Base-by-base conservation (phyloP, 2,113 vertebrate species). In the Phocoena phocoena region DNA sequence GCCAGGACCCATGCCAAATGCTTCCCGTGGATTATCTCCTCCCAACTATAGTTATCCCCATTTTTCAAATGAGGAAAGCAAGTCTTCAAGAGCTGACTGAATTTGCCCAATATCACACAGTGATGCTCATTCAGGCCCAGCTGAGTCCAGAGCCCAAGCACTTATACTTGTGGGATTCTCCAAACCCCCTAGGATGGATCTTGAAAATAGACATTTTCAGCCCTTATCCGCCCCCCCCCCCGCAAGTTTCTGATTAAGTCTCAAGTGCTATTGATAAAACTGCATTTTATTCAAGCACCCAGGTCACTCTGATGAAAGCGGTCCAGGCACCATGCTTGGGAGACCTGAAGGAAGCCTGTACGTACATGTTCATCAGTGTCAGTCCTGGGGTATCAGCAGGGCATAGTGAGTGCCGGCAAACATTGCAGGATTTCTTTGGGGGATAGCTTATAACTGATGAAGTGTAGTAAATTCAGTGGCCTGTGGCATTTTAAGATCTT, bases 41-140 rank as follows among this genome's bases (percentile, higher is more conserved):
- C 83, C 62, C 79, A 80, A 76, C 94, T 94, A 12, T 90, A 97
- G 96, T 96, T 94, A 96, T 60, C 63, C 6, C 92, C 82, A 47
- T 88, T 88, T 90, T 92, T 96, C 65, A 95, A 88, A 84, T 55
- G 76, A 94, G 73, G 55, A 86, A 74, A 95, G 77, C 73, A 55
- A 31, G 21, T 90, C 82, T 96, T 50, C 15, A 47, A 63, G 89
- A 77, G 31, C 68, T 14, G 92, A 67, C 36, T 77, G 73, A 85
- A 95, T 92, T 86, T 85, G 92, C 62, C 81, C 68, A 41, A 0
- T 7, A 17, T 60, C 92, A 95, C 47, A 62, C 50, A n/a, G 10
- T 50, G 25, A 36, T 71, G 55, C 55, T 44, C 41, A 70, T 6
- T 31, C 31, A 38, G 38, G 31, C 36, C 68, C n/a, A 6, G 62